phyloP scores from a whole-genome alignment of 1,140 invertebrate species.

The Battus philenor region DNA sequence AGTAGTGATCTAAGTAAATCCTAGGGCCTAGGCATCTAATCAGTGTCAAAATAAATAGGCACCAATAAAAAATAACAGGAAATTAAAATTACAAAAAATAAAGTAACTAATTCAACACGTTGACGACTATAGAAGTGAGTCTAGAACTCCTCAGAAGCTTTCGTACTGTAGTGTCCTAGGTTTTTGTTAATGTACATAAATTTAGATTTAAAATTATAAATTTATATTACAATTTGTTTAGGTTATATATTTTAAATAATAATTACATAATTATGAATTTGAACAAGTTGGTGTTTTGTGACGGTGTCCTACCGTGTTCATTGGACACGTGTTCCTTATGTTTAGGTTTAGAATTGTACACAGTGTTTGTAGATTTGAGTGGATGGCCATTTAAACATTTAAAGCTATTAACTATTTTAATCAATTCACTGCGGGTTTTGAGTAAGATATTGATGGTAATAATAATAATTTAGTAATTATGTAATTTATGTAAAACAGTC shows the following conservation, averaged over 20 bases:
- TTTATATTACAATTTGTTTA: conserved; percentile 2
- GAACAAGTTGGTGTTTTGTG: conserved; percentile 23
- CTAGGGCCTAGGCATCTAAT: conserved; percentile 72
- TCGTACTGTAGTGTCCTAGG: conserved; percentile 52
- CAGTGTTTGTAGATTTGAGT: conserved; percentile 27
- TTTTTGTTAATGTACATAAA: conserved; percentile 23
- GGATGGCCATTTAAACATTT: conserved; percentile 61
- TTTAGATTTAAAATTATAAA: conserved; percentile 1
- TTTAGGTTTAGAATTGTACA: neutral
- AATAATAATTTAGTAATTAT: neutral
- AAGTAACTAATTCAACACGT: conserved; percentile 69
- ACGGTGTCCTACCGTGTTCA: conserved; percentile 43
- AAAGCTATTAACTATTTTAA: conserved; percentile 52
- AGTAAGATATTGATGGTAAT: conserved; percentile 32
- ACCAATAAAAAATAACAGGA: conserved; percentile 57
- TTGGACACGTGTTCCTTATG: conserved; percentile 30
- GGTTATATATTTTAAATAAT: conserved; percentile 14
- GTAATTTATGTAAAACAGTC: neutral
- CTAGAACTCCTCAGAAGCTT: conserved; percentile 70
- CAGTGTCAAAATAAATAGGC: conserved; percentile 71
- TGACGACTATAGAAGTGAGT: conserved; percentile 67
- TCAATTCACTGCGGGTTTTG: conserved; percentile 36
- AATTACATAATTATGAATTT: conserved; percentile 11
- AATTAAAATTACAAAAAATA: conserved; percentile 52
- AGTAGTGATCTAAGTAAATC: conserved; percentile 71